Percentiles rank a stretch among this genome's conserved stretches.
Conservation (phyloP, 2,888 invertebrate species). For the Dermolepida albohirtum region DNA sequence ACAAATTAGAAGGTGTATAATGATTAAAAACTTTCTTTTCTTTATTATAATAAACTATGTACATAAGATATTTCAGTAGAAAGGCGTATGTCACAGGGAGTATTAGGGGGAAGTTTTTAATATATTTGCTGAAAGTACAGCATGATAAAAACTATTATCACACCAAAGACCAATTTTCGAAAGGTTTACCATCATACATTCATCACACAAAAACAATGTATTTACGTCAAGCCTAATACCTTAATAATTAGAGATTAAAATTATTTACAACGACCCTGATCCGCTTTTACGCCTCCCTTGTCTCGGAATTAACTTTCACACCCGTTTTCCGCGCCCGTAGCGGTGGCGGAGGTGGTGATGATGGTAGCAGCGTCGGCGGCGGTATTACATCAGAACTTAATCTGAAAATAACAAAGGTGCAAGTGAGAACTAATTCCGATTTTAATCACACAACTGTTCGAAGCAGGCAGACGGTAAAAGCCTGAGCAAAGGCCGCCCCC, state of each 20-base stretch:
- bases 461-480: slow-evolving; percentile 21
- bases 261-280: slow-evolving; percentile 27
- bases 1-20: too few species aligned
- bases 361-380: slow-evolving; percentile 8
- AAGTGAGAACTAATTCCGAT: slow-evolving; percentile 38
- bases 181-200: too few species aligned
- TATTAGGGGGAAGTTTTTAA: too few species aligned
- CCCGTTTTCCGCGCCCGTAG: neutral
- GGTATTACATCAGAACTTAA: slow-evolving; percentile 36
- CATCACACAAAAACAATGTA: too few species aligned
- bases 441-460: slow-evolving; percentile 41
- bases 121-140: too few species aligned
- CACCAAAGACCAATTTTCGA: too few species aligned
- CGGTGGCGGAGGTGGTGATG: slow-evolving; percentile 4
- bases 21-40: too few species aligned
- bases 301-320: slow-evolving; percentile 28
- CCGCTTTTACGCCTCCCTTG: slow-evolving; percentile 16
- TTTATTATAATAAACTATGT: too few species aligned
- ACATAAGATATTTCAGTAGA: too few species aligned
- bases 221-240: slow-evolving; percentile 8
- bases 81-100: too few species aligned
- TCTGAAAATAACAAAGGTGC: slow-evolving; percentile 39
- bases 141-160: too few species aligned
- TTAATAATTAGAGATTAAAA: slow-evolving; percentile 35
- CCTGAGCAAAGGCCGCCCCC: slow-evolving; percentile 7